Conservation (phyloP, 2,113 vertebrate species). For the Cygnus atratus region DNA sequence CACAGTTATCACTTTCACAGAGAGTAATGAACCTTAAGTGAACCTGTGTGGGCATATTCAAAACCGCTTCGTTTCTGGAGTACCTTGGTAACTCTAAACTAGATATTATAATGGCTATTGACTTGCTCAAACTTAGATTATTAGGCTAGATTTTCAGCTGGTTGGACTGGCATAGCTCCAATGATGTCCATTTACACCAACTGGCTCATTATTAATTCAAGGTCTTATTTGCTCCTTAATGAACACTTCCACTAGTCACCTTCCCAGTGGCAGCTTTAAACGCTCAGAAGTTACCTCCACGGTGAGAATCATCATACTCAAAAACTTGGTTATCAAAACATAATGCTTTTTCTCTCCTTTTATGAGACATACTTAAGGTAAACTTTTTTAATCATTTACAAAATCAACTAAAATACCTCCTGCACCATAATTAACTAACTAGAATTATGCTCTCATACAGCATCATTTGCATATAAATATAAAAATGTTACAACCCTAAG, state of each 20-base stretch:
- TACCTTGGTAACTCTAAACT: conserved; percentile 32
- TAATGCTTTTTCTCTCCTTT: conserved; percentile 2
- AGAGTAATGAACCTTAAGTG: conserved; percentile 32
- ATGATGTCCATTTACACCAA: conserved; percentile 44
- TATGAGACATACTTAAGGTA: background rate
- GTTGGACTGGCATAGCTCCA: conserved; percentile 48
- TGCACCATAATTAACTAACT: conserved; percentile 39
- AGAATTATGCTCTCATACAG: conserved; percentile 25
- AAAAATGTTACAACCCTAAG: conserved; percentile 27
- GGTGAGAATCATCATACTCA: conserved; percentile 2
- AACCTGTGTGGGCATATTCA: background rate
- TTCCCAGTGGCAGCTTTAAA: conserved; percentile 36
- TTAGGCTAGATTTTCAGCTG: conserved; percentile 59
- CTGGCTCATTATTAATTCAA: conserved; percentile 67
- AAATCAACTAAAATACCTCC: conserved; percentile 41
- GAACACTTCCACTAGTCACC: conserved; percentile 46
- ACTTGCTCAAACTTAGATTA: conserved; percentile 49
- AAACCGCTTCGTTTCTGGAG: background rate
- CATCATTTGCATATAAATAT: conserved; percentile 58
- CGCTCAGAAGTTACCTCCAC: background rate
- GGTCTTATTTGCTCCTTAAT: conserved; percentile 56
- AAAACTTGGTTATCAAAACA: background rate
- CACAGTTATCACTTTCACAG: conserved; percentile 12
- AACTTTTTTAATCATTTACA: conserved; percentile 34
- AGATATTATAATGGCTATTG: conserved; percentile 46